Base-by-base conservation (phyloP, 2,888 invertebrate species). In the Leptopilina syphax region DNA sequence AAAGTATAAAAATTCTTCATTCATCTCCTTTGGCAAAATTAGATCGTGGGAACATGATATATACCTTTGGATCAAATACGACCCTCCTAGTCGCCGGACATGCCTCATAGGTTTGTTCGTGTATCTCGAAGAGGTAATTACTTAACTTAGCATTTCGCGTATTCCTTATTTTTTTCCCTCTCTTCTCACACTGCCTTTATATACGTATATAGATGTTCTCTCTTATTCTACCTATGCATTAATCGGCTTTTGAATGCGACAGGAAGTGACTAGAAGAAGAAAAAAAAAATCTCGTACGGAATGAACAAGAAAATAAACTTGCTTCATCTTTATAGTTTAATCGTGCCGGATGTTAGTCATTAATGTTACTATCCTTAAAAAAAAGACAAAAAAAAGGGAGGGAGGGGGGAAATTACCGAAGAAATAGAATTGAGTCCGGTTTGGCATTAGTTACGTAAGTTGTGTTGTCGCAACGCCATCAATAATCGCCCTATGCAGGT, bases 291-390 rank as follows among this genome's bases (percentile, higher is more conserved):
- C 54, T 34, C 34, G 34, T 34, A 34, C 34, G 34, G n/a, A 50
- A 50, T 76, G 68, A 81, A 77, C 34, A 63, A 73, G 79, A 67
- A 47, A 67, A 77, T 77, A 44, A 67, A 66, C 76, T 65, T 67
- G 73, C 70, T 77, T 66, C 7, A 50, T 54, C 63, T 67, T 50
- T 34, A 34, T 63, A 44, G 65, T 24, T 70, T 54, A 54, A 24
- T 57, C 78, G n/a, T 66, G 66, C 83, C 83, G 84, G 84, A 84
- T 84, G 82, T 78, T 65, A 81, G 80, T 84, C 83, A 83, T 84
- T 82, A 9, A 27, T 66, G 77, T 34, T 34, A 34, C 34, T 57
- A 68, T 77, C 77, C 13, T 34, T 76, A 76, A 79, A 81, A 79
- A 18, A 80, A 82, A 83, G 77, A 77, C 66, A 67, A 77, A 44